Evolutionary conservation across 1,140 invertebrate species (phyloP).

Genomic region (Macrobrachium nipponense): DNA sequence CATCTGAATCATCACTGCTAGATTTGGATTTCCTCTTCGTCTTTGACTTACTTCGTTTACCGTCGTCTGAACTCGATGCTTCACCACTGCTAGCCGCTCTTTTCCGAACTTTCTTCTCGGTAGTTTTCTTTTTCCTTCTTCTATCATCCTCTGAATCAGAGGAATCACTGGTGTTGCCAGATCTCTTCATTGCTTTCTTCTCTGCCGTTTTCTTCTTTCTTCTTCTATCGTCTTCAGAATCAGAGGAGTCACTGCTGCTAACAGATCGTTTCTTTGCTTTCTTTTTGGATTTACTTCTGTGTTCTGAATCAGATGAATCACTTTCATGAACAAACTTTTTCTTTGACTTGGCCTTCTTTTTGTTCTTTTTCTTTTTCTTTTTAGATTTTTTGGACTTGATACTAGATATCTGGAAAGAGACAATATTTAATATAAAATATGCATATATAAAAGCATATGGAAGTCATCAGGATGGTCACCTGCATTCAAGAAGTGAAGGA

Average conservation of each 20-base stretch:
- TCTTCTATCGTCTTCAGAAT: slow-evolving; percentile 28
- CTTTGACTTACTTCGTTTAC: background rate
- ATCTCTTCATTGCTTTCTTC: slow-evolving; percentile 32
- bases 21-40: background rate
- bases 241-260: slow-evolving; percentile 28
- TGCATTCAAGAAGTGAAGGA: too few species aligned
- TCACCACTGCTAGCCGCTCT: background rate
- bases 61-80: background rate
- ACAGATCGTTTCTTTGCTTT: slow-evolving; percentile 5
- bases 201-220: slow-evolving; percentile 33
- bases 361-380: slow-evolving; percentile 25
- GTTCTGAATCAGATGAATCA: slow-evolving; percentile 8
- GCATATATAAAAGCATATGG: background rate
- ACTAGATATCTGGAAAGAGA: slow-evolving; percentile 8
- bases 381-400: background rate
- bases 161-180: background rate
- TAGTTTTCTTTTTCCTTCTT: slow-evolving; percentile 2
- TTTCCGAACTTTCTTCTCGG: slow-evolving; percentile 2
- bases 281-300: slow-evolving; percentile 27
- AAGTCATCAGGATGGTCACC: too few species aligned
- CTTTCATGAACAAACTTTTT: background rate
- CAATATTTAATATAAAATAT: background rate
- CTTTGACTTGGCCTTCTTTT: background rate
- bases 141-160: background rate
- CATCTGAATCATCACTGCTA: background rate